A percentile compares a stretch with the other conserved stretches of the same genome.
These are phyloP conservation scores for Neocloeon triangulifer DNA, from an alignment of 1,140 invertebrate species.

Conservation along the genomic window DNA sequence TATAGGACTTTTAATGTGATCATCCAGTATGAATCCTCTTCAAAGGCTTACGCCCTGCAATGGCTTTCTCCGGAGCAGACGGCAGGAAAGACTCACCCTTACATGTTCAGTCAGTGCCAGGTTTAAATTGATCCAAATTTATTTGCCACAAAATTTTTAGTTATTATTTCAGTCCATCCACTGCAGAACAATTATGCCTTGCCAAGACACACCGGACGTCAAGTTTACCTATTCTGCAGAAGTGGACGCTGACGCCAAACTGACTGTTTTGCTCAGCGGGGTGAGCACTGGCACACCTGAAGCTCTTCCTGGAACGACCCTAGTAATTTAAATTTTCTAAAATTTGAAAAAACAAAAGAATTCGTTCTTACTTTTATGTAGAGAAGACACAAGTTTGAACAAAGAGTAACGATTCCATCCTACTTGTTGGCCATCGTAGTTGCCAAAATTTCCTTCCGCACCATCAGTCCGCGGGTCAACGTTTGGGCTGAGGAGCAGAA, in stretches of 20 bases:
- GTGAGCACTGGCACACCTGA: slow-evolving; percentile 23
- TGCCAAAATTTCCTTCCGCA: slow-evolving; percentile 51
- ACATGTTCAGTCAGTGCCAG: slow-evolving; percentile 82
- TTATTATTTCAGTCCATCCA: slow-evolving; percentile 84
- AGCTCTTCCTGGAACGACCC: too few relatives aligned
- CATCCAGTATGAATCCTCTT: slow-evolving; percentile 41
- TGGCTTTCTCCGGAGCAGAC: slow-evolving; percentile 79
- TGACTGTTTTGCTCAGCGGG: slow-evolving; percentile 81
- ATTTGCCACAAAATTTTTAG: too few relatives aligned
- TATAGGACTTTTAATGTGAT: too few relatives aligned
- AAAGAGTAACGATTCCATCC: slow-evolving; percentile 50
- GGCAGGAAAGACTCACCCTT: slow-evolving; percentile 64
- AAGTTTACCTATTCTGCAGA: slow-evolving; percentile 70
- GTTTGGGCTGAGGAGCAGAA: slow-evolving; percentile 80
- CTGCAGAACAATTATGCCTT: slow-evolving; percentile 67
- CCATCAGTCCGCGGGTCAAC: slow-evolving; percentile 51
- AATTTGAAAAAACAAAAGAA: neutral
- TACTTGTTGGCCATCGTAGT: slow-evolving; percentile 72
- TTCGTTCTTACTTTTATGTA: too few relatives aligned
- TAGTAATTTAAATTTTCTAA: too few relatives aligned
- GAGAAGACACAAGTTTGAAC: too few relatives aligned
- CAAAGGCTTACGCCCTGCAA: slow-evolving; percentile 56
- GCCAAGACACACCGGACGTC: slow-evolving; percentile 83
- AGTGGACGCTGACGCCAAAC: slow-evolving; percentile 47
- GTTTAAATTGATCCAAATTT: too few relatives aligned